Percentiles rank a stretch among this genome's conserved stretches.
Evolutionary conservation across 2,797 vertebrate genomes (phyloP).

Genomic region (Galago senegalensis): DNA sequence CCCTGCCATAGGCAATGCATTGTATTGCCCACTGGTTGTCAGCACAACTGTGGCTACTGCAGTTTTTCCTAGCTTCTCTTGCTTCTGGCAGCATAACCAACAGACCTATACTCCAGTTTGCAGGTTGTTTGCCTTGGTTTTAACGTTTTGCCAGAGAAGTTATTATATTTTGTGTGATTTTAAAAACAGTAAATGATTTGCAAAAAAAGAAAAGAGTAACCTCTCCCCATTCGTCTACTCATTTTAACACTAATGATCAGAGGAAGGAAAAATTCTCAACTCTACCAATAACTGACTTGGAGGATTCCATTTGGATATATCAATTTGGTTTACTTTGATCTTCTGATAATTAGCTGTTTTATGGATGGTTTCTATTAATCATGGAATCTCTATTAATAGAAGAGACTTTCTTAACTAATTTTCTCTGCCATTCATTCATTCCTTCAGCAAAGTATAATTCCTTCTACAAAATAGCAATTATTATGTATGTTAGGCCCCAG

Average conservation of each 20-base stretch:
- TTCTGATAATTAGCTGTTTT: slow-evolving; percentile 59
- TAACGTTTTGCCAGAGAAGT: slow-evolving; percentile 24
- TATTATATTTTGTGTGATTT: slow-evolving; percentile 13
- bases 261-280: slow-evolving; percentile 17
- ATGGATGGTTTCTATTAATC: slow-evolving; percentile 30
- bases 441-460: slow-evolving; percentile 48
- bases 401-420: slow-evolving; percentile 28
- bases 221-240: background rate
- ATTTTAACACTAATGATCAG: background rate
- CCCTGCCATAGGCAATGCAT: background rate
- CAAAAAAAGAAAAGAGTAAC: slow-evolving; percentile 9
- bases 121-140: slow-evolving; percentile 29
- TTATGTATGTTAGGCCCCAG: background rate
- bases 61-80: background rate
- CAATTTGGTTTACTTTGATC: background rate
- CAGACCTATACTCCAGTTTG: background rate
- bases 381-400: slow-evolving; percentile 43
- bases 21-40: background rate
- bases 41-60: background rate
- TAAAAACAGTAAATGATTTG: slow-evolving; percentile 51
- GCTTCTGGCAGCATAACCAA: background rate
- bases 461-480: slow-evolving; percentile 29
- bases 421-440: slow-evolving; percentile 49
- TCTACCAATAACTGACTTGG: background rate
- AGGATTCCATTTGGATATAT: slow-evolving; percentile 14